Evolutionary conservation across 30 jellyfish, hydroid and myxozoan genomes (phyloP).

Genomic region (Aurelia sp.): DNA sequence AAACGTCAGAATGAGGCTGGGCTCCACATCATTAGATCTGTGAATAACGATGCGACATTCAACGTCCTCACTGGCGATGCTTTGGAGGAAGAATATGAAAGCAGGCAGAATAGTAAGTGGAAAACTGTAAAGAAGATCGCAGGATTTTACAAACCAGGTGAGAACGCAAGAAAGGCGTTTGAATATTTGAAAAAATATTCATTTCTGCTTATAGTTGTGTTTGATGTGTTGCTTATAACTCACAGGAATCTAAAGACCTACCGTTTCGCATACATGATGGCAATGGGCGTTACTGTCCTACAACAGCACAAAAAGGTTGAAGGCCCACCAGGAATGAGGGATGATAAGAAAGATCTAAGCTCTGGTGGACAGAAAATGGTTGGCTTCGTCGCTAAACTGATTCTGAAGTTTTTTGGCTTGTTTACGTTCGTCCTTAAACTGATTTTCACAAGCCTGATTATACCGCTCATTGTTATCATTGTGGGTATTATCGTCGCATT

Average conservation of each 20-base stretch:
- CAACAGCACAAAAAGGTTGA: conserved; percentile 16
- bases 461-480: conserved; percentile 16
- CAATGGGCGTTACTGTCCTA: conserved; percentile 26
- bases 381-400: conserved; percentile 32
- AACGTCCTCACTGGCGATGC: conserved; percentile 37
- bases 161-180: conserved; percentile 19
- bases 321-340: background rate
- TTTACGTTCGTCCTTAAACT: conserved; percentile 15
- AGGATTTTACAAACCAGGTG: conserved; percentile 9
- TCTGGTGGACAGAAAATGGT: conserved; percentile 36
- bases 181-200: conserved; percentile 12
- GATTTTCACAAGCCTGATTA: conserved; percentile 42
- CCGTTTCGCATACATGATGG: conserved; percentile 63
- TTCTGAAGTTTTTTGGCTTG: conserved; percentile 2
- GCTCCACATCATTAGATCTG: conserved; percentile 8
- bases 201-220: conserved; percentile 13
- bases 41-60: conserved; percentile 16
- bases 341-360: background rate
- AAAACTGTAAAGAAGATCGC: background rate
- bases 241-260: conserved; percentile 47
- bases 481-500: conserved; percentile 1
- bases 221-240: conserved; percentile 43
- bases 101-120: conserved; percentile 12
- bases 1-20: background rate
- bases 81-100: conserved; percentile 43